These are phyloP conservation scores for Aegypius monachus DNA, from an alignment of 2,113 vertebrate genomes.

Conservation along the genomic window DNA sequence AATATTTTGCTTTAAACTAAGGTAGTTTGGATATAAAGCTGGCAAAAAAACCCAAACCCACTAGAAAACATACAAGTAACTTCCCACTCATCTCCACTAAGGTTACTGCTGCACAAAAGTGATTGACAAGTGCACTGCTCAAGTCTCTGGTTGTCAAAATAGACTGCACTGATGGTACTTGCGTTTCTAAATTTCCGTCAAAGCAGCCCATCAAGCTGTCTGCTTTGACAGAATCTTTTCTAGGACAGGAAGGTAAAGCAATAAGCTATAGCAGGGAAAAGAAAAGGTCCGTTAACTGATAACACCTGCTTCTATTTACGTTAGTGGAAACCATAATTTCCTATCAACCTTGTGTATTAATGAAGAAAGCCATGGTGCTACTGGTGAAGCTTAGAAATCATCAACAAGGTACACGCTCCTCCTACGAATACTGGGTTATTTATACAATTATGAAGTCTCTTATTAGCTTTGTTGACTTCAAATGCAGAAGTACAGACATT, in stretches of 20 bases:
- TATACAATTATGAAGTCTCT: background rate
- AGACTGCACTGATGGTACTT: background rate
- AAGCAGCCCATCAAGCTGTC: background rate
- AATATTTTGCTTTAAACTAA: background rate
- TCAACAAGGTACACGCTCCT: background rate
- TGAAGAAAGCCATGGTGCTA: background rate
- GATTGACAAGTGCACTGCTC: background rate
- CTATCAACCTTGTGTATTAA: background rate
- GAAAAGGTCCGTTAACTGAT: background rate
- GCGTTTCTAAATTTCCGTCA: background rate
- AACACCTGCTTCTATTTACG: background rate
- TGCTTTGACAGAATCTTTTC: background rate
- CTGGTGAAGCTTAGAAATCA: background rate
- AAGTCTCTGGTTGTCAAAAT: slow-evolving; percentile 1
- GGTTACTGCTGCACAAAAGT: background rate
- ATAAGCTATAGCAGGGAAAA: background rate
- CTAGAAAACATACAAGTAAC: background rate
- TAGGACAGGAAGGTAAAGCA: background rate
- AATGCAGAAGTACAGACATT: background rate
- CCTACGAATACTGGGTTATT: background rate
- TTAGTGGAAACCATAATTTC: background rate
- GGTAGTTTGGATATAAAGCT: background rate
- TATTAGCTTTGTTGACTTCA: background rate
- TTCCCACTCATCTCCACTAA: background rate
- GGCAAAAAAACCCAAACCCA: background rate